phyloP scores from a whole-genome alignment of 1,140 invertebrate genomes.

The Caenorhabditis latens region DNA sequence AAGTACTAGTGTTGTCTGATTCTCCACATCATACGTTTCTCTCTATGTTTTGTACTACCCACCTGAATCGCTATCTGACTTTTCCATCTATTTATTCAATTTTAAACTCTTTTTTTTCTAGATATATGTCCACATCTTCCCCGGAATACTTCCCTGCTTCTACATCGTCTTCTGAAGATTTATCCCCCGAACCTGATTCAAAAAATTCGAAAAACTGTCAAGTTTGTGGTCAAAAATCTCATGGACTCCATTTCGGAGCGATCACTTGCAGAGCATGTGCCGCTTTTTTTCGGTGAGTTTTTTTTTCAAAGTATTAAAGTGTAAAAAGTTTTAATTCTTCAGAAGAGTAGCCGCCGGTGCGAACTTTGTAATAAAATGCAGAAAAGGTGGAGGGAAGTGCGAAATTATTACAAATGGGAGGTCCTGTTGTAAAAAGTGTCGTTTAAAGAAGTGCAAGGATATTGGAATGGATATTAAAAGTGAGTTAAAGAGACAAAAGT shows the following conservation, averaged over 20 bases:
- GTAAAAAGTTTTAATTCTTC: background rate
- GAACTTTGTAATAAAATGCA: constrained; percentile 3
- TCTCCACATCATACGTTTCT: background rate
- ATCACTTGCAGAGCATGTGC: constrained; percentile 56
- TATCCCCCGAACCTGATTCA: background rate
- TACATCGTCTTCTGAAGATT: background rate
- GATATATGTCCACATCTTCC: background rate
- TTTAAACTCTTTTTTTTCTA: background rate
- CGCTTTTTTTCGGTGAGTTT: constrained; percentile 41
- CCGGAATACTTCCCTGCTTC: background rate
- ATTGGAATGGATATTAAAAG: constrained; percentile 21
- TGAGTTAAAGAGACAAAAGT: background rate
- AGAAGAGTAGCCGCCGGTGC: constrained; percentile 29
- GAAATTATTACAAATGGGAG: constrained; percentile 12
- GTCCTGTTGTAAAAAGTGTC: constrained; percentile 24
- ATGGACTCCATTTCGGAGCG: constrained; percentile 58
- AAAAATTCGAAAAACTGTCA: constrained; percentile 1
- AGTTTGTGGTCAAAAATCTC: constrained; percentile 51
- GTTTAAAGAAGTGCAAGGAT: constrained; percentile 5
- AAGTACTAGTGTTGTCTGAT: background rate
- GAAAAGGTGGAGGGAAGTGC: background rate
- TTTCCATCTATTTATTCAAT: background rate
- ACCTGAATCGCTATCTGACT: background rate
- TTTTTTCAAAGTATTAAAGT: background rate
- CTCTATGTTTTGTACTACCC: background rate